Evolutionary conservation across 2,888 invertebrate species (phyloP).

Genomic region (Dromius quadrimaculatus): DNA sequence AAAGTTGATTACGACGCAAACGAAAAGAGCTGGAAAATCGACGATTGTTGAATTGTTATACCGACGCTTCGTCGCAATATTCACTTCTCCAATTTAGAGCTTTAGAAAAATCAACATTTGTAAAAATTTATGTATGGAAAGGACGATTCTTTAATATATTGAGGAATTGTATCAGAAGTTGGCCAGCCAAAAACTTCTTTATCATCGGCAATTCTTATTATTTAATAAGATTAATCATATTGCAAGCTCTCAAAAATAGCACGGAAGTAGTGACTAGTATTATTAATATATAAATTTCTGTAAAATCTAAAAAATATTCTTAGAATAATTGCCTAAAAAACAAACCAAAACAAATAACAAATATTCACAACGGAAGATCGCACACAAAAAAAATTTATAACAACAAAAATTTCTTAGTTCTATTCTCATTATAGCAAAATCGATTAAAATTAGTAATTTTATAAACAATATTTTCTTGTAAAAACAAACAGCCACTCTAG

Average conservation of each 20-base stretch:
- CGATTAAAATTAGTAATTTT: constrained; percentile 3
- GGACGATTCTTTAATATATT: too few relatives aligned
- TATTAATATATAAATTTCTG: too few relatives aligned
- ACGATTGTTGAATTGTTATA: too few relatives aligned
- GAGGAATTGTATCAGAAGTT: too few relatives aligned
- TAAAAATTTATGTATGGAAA: too few relatives aligned
- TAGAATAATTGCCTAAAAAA: constrained; percentile 3
- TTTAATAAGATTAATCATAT: neutral
- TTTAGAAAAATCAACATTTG: too few relatives aligned
- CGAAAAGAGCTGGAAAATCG: constrained; percentile 10
- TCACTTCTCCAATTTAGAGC: too few relatives aligned
- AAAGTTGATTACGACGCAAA: constrained; percentile 10
- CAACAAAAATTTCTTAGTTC: neutral
- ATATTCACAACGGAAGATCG: constrained; percentile 30
- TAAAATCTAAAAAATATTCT: constrained; percentile 9
- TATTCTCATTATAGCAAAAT: constrained; percentile 17
- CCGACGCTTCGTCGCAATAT: too few relatives aligned
- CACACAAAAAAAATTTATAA: neutral
- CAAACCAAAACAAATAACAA: constrained; percentile 15
- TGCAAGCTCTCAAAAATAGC: too few relatives aligned
- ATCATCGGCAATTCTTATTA: too few relatives aligned
- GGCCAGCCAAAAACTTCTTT: too few relatives aligned
- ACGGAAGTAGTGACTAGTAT: too few relatives aligned
- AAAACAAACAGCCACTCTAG: constrained; percentile 34
- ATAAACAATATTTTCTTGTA: constrained; percentile 21